Conservation (phyloP, 2,113 vertebrate species). For the Platichthys stellatus region DNA sequence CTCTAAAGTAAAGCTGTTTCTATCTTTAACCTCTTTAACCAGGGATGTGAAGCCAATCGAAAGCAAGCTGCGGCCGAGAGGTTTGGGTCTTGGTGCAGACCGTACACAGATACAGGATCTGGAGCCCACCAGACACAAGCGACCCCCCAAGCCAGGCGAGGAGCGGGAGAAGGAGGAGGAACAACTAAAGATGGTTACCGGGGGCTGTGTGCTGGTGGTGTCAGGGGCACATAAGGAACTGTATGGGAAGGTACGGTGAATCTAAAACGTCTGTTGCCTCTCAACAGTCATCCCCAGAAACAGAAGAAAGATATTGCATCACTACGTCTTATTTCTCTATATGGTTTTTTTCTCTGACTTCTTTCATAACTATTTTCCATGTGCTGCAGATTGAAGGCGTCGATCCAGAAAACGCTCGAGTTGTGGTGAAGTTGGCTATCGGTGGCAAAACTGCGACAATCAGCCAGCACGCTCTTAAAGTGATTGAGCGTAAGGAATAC, state of each 20-base stretch:
- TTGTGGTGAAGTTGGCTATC: constrained; percentile 87
- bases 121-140: constrained; percentile 67
- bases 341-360: not conserved
- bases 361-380: not conserved
- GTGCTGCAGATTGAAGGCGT: constrained; percentile 86
- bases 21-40: not conserved
- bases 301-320: not conserved
- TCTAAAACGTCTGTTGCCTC: not conserved
- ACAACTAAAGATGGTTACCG: constrained; percentile 81
- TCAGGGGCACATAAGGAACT: constrained; percentile 87
- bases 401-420: constrained; percentile 90
- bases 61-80: constrained; percentile 86
- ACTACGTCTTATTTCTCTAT: not conserved
- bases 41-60: constrained; percentile 89
- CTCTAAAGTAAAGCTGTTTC: not conserved
- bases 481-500: constrained; percentile 85
- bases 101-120: constrained; percentile 82
- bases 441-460: constrained; percentile 83
- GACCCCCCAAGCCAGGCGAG: constrained; percentile 82
- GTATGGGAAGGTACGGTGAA: constrained; percentile 86
- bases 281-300: not conserved
- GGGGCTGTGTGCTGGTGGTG: constrained; percentile 82
- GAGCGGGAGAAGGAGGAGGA: constrained; percentile 80
- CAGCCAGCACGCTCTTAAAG: constrained; percentile 84
- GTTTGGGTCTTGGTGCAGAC: constrained; percentile 90